Base-by-base conservation (phyloP, 2,797 vertebrate genomes). In the Hirundo rustica region DNA sequence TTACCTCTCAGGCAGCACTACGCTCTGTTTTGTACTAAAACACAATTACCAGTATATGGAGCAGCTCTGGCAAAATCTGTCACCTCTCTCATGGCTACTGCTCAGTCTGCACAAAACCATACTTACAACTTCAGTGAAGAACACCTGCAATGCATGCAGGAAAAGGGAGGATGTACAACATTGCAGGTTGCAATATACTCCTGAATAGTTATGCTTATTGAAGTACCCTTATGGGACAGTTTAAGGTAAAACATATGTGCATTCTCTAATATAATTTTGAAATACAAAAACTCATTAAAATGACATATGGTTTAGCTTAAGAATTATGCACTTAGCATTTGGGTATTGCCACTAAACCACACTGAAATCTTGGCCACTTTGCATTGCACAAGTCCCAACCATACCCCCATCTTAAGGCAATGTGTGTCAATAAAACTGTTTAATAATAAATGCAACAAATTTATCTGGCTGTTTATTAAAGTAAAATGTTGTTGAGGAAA, bases 161-260 rank as follows among this genome's bases (percentile, higher is more conserved):
- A 19, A 70, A 83, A 70, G 36, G 5, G 38, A 68, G 38, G 21
- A 45, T 0, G 0, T 30, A 19, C 17, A 40, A 25, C 0, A 0
- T 27, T 1, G 0, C 55, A 77, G 42, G 22, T 14, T 76, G 20
- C 23, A 61, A 44, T 14, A 60, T 1, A 65, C 2, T 23, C 32
- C 34, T 34, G 22, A 40, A 79, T 8, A 76, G 40, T 27, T 58
- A 45, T 1, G 13, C 23, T 55, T 72, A 45, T 8, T 34, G 19
- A 72, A 75, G 9, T 27, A 62, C 6, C 3, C 38, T 44, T 14
- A 32, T 6, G 29, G 44, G 66, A 53, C 61, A 50, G 26, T 14
- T 68, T 64, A 58, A 68, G 22, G 38, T 77, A 73, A 88, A 88
- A 32, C 25, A 15, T 7, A 32, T 4, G 17, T n/a, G 22, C 29